phyloP scores from a whole-genome alignment of 2,113 vertebrate species.

The Lasiurus cinereus region DNA sequence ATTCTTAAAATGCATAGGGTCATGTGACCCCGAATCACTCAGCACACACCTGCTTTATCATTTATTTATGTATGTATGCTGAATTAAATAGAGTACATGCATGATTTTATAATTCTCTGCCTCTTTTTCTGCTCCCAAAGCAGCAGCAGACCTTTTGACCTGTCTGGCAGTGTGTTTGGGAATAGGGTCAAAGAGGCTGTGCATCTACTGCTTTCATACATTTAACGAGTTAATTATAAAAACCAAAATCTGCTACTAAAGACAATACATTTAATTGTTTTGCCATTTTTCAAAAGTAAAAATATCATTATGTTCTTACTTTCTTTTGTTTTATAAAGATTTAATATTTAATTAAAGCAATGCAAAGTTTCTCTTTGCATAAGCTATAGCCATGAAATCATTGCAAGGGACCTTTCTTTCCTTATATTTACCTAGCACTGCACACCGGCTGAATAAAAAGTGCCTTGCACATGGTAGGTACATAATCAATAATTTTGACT shows the following conservation, averaged over 20 bases:
- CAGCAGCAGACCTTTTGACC: not conserved
- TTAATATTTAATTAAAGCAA: not conserved
- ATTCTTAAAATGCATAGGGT: not conserved
- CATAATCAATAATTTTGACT: slow-evolving; percentile 38
- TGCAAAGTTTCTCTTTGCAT: not conserved
- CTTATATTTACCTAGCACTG: not conserved
- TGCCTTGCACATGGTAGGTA: not conserved
- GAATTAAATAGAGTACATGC: not conserved
- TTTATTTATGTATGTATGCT: not conserved
- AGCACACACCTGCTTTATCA: not conserved
- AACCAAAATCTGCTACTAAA: not conserved
- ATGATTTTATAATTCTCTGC: not conserved
- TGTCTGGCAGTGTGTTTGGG: not conserved
- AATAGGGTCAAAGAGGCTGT: not conserved
- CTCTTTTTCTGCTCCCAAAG: not conserved
- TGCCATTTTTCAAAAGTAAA: not conserved
- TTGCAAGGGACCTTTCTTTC: not conserved
- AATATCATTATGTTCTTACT: not conserved
- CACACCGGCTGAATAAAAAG: not conserved
- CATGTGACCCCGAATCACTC: not conserved
- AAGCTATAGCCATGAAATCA: not conserved
- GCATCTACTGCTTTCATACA: not conserved
- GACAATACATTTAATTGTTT: not conserved
- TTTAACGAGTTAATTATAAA: not conserved
- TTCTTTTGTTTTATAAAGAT: not conserved